A percentile compares a stretch with the other conserved stretches of the same genome.
These are phyloP conservation scores for Umimayanthus kanabou DNA, from an alignment of 92 coral and sea anemone species.

Conservation along the genomic window DNA sequence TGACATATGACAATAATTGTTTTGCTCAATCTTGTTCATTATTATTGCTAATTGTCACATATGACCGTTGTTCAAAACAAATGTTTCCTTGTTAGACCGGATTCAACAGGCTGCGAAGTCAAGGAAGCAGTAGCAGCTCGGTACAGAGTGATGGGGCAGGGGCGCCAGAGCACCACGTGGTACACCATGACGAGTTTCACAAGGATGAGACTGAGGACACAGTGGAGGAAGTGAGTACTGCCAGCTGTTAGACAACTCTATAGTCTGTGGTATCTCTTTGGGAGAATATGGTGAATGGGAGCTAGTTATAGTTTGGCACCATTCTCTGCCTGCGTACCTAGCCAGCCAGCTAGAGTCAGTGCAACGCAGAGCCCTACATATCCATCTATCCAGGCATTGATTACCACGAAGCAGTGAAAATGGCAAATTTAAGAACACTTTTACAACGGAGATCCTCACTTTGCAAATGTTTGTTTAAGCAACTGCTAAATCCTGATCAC, in stretches of 20 bases:
- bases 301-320: too few relatives aligned
- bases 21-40: not conserved
- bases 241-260: not conserved
- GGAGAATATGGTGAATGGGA: too few relatives aligned
- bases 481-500: too few relatives aligned
- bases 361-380: too few relatives aligned
- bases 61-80: not conserved
- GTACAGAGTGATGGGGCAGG: conserved; percentile 39
- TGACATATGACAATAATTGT: not conserved
- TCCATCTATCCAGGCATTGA: too few relatives aligned
- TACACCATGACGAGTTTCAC: conserved; percentile 36
- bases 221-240: conserved; percentile 28
- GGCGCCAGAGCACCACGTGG: conserved; percentile 12
- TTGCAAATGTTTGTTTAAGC: too few relatives aligned
- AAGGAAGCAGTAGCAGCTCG: conserved; percentile 43
- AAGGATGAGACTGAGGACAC: conserved; percentile 39
- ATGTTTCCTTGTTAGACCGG: conserved; percentile 4
- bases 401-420: too few relatives aligned
- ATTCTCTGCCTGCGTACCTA: too few relatives aligned
- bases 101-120: conserved; percentile 41
- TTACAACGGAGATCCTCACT: too few relatives aligned
- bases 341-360: too few relatives aligned
- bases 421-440: too few relatives aligned
- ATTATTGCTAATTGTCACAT: not conserved
- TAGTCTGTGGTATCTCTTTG: too few relatives aligned